These are phyloP conservation scores for Clarias gariepinus DNA, from an alignment of 2,113 vertebrate species.

Conservation along the genomic window DNA sequence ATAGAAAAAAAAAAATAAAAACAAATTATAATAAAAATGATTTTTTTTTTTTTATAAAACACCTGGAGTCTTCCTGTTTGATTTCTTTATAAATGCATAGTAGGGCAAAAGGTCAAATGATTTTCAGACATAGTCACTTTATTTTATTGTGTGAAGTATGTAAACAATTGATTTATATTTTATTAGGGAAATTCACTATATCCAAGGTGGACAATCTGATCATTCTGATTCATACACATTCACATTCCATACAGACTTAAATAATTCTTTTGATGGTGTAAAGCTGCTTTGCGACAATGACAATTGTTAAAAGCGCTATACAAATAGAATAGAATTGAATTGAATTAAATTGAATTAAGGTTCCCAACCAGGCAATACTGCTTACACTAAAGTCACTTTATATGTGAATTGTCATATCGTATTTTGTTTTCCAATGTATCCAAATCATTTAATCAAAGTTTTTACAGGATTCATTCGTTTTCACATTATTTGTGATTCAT, in stretches of 20 bases:
- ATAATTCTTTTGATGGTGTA: too few relatives aligned
- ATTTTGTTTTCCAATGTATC: background rate
- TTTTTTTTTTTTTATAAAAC: too few relatives aligned
- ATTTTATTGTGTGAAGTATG: background rate
- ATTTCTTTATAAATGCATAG: background rate
- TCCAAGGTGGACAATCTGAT: too few relatives aligned
- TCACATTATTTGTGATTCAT: background rate
- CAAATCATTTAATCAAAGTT: background rate
- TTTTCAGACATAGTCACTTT: background rate
- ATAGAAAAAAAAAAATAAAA: too few relatives aligned
- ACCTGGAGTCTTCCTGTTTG: background rate
- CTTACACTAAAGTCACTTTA: background rate
- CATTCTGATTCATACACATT: too few relatives aligned
- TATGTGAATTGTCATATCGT: background rate
- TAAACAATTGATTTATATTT: background rate
- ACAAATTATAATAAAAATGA: too few relatives aligned
- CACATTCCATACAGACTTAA: too few relatives aligned
- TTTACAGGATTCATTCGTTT: background rate
- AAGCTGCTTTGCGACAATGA: too few relatives aligned
- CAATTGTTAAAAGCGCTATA: too few relatives aligned
- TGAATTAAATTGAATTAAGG: too few relatives aligned
- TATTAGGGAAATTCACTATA: background rate
- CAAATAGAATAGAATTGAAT: too few relatives aligned
- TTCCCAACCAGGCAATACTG: background rate
- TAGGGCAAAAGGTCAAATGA: background rate